Percentiles rank a stretch among this genome's conserved stretches.
Evolutionary conservation across 2,797 vertebrate genomes (phyloP).

Genomic region (Mycteria americana): DNA sequence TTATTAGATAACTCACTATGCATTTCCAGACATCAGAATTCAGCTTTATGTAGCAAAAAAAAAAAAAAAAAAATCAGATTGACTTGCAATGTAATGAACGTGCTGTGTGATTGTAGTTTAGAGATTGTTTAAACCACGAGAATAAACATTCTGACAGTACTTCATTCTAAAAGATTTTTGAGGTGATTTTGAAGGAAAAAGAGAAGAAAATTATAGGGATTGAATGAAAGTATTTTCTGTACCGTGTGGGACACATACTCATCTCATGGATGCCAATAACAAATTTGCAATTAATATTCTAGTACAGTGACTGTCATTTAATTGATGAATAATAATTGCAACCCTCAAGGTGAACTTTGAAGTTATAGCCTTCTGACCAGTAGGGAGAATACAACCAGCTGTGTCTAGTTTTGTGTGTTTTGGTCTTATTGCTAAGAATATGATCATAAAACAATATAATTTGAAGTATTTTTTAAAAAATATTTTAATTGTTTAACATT

Average conservation of each 20-base stretch:
- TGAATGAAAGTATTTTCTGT: background rate
- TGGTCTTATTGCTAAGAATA: background rate
- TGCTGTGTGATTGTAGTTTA: background rate
- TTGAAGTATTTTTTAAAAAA: background rate
- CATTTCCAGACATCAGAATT: background rate
- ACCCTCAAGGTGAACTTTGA: background rate
- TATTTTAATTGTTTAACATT: background rate
- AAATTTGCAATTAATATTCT: background rate
- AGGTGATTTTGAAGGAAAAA: background rate
- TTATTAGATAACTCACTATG: background rate
- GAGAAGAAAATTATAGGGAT: background rate
- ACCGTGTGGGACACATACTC: background rate
- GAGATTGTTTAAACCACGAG: background rate
- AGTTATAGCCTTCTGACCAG: background rate
- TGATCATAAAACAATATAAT: background rate
- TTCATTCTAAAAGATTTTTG: background rate
- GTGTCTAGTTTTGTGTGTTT: background rate
- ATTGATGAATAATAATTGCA: background rate
- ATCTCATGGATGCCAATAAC: background rate
- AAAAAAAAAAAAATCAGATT: background rate
- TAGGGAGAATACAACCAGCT: background rate
- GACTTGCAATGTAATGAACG: background rate
- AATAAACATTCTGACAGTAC: background rate
- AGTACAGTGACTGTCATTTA: background rate
- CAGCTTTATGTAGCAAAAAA: background rate